phyloP scores from a whole-genome alignment of 1,140 invertebrate species.

The Drosophila ogumai region DNA sequence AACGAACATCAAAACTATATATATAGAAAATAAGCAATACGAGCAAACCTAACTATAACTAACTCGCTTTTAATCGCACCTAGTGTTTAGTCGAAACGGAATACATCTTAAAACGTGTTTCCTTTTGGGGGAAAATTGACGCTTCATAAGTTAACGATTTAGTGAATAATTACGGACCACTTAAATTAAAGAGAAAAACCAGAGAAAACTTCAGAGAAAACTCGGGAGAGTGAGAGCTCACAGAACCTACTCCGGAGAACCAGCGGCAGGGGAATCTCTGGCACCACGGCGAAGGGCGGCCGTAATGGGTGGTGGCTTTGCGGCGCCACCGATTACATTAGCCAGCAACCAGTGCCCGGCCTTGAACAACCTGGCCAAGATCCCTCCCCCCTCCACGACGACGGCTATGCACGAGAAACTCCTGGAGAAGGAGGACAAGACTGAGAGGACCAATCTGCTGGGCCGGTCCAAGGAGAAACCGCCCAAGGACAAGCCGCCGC shows the following conservation, averaged over 20 bases:
- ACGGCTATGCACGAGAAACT: constrained; percentile 81
- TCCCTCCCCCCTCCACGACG: constrained; percentile 11
- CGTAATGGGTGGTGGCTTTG: constrained; percentile 84
- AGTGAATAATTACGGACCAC: constrained; percentile 41
- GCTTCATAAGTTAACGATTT: constrained; percentile 63
- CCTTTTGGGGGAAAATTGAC: constrained; percentile 59
- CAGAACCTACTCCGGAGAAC: not conserved
- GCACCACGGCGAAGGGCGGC: constrained; percentile 39
- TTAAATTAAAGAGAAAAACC: constrained; percentile 19
- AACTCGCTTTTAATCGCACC: constrained; percentile 38
- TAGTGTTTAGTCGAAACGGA: constrained; percentile 36
- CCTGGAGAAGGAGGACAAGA: constrained; percentile 76
- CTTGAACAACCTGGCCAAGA: constrained; percentile 13
- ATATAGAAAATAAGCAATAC: constrained; percentile 48
- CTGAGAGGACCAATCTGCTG: constrained; percentile 71
- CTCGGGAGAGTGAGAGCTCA: not conserved
- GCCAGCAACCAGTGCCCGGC: constrained; percentile 55
- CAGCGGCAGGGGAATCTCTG: constrained; percentile 12
- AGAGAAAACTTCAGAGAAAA: not conserved
- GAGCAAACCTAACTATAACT: constrained; percentile 19
- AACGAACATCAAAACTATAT: constrained; percentile 45
- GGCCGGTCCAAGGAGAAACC: constrained; percentile 64
- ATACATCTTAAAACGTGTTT: constrained; percentile 34
- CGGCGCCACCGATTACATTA: constrained; percentile 70
- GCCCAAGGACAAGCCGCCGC: constrained; percentile 56